Evolutionary conservation across 2,888 invertebrate genomes (phyloP), one percentile per base, ranked within the genome.

Genomic region (Orthosia gothica): DNA sequence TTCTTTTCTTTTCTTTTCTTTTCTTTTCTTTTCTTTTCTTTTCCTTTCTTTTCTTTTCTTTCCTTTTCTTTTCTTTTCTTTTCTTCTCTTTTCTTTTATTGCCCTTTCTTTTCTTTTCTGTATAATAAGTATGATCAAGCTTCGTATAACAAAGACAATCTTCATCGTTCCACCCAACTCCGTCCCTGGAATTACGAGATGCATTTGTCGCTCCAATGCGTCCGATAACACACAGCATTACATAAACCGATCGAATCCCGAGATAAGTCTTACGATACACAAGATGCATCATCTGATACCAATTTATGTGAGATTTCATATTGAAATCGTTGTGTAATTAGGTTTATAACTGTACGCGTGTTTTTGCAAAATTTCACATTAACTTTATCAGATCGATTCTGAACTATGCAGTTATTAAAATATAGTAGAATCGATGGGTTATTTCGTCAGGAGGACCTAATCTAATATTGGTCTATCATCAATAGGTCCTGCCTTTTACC

Each of bases 171-270:
- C 7, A 61, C 23, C 63, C 49, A 67, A 81, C 52, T 84, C 70
- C 86, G 59, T 63, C 75, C 20, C 86, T 86, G 86, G 20, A 52
- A 75, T 83, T 85, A 81, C 84, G 79, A 87, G 87, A 87, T 85
- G 82, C 66, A 74, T 87, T 87, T 84, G 76, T 80, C 84, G 87
- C 79, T 87, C 87, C 72, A 87, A 85, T 85, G 87, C 87, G 70
- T 74, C 69, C 79, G 65, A 82, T 86, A 84, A 62, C 81, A 81
- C 57, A 68, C 64, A 65, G 76, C 81, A 66, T 87, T 87, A 84
- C 77, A 83, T 81, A 83, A 81, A 76, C 69, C 58, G 87, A 88
- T 88, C 64, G 70, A 70, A 20, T 73, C 70, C 65, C 54, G 55
- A 87, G 86, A 87, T 87, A 81, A 76, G 67, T 81, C 78, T 81